phyloP scores from a whole-genome alignment of 2,113 vertebrate species.

The Dryoscopus gambensis region DNA sequence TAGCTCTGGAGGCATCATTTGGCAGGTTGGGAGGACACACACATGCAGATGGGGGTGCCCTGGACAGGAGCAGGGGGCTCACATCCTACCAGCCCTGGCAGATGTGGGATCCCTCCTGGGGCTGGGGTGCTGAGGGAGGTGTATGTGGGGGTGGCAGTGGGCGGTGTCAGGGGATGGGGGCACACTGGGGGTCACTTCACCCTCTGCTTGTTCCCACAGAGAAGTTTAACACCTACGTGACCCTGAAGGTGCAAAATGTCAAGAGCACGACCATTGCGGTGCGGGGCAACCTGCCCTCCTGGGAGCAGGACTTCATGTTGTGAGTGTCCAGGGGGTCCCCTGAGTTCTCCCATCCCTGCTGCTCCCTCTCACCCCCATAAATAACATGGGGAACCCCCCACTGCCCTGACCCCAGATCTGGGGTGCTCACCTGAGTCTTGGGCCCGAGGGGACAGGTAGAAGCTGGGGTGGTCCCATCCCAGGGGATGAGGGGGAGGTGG shows the following conservation, averaged over 20 bases:
- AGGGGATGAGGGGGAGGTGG: no score
- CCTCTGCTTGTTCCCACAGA: conserved; percentile 69
- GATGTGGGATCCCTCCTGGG: background rate
- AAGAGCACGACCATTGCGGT: conserved; percentile 97
- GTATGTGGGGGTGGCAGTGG: background rate
- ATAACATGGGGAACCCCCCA: background rate
- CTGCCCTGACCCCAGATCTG: background rate
- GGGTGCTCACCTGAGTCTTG: background rate
- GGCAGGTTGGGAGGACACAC: background rate
- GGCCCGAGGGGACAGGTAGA: fast-evolving
- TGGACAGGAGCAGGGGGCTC: fast-evolving
- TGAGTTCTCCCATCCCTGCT: background rate
- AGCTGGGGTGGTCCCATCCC: background rate
- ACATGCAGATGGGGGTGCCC: background rate
- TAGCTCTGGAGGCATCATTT: background rate
- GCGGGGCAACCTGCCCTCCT: conserved; percentile 92
- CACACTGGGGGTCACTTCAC: background rate
- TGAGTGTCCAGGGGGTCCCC: conserved; percentile 70
- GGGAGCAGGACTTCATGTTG: conserved; percentile 99
- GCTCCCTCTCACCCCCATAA: fast-evolving
- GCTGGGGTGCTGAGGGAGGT: background rate
- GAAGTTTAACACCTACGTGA: conserved; percentile 98
- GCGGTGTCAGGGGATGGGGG: fast-evolving
- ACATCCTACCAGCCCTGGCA: background rate
- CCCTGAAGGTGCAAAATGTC: conserved; percentile 98